Conservation (phyloP, 2,888 invertebrate species). For the Dicranocentrus wangi region DNA sequence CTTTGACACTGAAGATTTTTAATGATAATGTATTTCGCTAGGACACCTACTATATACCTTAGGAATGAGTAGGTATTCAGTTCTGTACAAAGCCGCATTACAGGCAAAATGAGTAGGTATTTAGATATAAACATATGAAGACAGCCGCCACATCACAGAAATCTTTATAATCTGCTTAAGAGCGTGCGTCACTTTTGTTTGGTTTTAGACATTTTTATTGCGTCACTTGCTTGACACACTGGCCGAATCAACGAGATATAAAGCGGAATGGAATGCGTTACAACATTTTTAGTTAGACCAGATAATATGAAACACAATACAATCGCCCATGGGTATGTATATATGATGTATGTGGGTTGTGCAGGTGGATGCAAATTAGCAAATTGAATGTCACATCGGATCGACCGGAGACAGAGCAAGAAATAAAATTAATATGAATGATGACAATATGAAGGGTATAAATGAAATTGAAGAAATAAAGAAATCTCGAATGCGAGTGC, state of each 20-base stretch:
- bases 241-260: slow-evolving; percentile 4
- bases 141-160: neutral
- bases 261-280: neutral
- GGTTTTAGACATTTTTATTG: slow-evolving; percentile 16
- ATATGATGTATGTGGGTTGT: neutral
- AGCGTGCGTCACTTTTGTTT: neutral
- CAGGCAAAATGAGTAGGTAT: no score
- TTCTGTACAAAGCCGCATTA: no score
- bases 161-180: neutral
- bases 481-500: no score
- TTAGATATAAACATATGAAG: neutral
- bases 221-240: slow-evolving; percentile 27
- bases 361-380: no score
- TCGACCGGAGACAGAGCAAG: neutral
- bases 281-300: neutral
- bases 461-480: no score
- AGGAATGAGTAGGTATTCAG: no score
- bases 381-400: slow-evolving; percentile 4
- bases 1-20: slow-evolving; percentile 24
- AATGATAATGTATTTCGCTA: neutral
- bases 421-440: no score
- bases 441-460: no score
- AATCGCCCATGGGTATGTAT: neutral
- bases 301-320: neutral
- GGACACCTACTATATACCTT: no score